Conservation (phyloP, 92 coral and sea anemone genomes). For the Actinostola sp. region DNA sequence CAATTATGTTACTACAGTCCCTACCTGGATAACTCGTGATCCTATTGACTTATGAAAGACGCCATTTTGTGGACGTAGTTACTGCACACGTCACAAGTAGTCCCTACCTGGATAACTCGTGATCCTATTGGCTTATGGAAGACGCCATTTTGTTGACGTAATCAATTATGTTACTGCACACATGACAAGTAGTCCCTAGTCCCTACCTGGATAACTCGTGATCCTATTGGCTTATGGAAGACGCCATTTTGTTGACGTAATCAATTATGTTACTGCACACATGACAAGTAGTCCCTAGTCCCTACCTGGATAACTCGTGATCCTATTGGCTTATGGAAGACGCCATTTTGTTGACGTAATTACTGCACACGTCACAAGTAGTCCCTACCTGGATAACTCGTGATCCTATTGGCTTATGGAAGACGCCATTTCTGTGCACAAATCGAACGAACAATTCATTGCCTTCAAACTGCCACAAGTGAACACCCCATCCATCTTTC, state of each 20-base stretch:
- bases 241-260: constrained; percentile 43
- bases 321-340: constrained; percentile 79
- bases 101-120: constrained; percentile 72
- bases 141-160: constrained; percentile 44
- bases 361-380: background rate
- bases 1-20: no score
- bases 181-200: background rate
- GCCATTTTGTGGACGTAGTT: constrained; percentile 37
- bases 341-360: constrained; percentile 39
- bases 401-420: constrained; percentile 95
- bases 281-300: no score
- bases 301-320: constrained; percentile 76
- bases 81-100: background rate
- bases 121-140: constrained; percentile 85
- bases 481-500: constrained; percentile 95
- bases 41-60: constrained; percentile 82
- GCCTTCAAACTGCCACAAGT: constrained; percentile 96
- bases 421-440: constrained; percentile 90
- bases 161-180: background rate
- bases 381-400: constrained; percentile 85
- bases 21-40: constrained; percentile 71
- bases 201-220: constrained; percentile 80
- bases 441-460: constrained; percentile 92
- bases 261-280: no score
- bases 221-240: constrained; percentile 80